Base-by-base conservation (phyloP, 35 echinoderm and acorn worm genomes). In the Lytechinus pictus region DNA sequence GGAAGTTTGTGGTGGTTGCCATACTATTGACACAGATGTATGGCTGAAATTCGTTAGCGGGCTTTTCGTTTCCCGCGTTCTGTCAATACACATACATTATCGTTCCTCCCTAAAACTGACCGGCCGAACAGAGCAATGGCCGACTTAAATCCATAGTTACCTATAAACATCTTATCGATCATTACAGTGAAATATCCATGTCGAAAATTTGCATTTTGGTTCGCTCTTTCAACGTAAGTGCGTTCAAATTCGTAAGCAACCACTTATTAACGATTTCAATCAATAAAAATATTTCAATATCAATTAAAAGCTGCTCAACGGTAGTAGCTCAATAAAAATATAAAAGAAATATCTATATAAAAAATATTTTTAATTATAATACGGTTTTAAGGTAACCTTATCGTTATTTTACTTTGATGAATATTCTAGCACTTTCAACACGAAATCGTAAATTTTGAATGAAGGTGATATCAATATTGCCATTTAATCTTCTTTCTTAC, bases 31-130 rank as follows among this genome's bases (percentile, higher is more conserved):
- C 88, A 90, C 88, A 90, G 88, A 90, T 44, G 88, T 44, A 90
- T 44, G 88, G 28, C 88, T 44, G 88, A 90, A 54, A 52, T 90
- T 90, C 88, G 88, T 90, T 90, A 90, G 88, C 9, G 28, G 28
- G 88, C 10, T 44, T 52, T 90, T 90, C 88, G 29, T 54, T 90
- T 28, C 88, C 88, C 13, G 52, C 88, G n/a, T 44, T 90, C 28
- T 52, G 88, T 90, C 88, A 90, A 90, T 90, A 90, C 88, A 54
- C 88, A 90, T 90, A 90, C 88, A 90, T 90, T 90, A 90, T 90
- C 88, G 52, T 79, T 24, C 66, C n/a, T 24, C 16, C 8, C 66
- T 24, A 24, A 44, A 44, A 79, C 66, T 79, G 14, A 79, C 66
- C 19, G 66, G 66, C 66, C 66, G 66, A 79, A 24, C n/a, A 6